Evolutionary conservation across 2,113 vertebrate genomes (phyloP).

Genomic region (Entelurus aequoreus): DNA sequence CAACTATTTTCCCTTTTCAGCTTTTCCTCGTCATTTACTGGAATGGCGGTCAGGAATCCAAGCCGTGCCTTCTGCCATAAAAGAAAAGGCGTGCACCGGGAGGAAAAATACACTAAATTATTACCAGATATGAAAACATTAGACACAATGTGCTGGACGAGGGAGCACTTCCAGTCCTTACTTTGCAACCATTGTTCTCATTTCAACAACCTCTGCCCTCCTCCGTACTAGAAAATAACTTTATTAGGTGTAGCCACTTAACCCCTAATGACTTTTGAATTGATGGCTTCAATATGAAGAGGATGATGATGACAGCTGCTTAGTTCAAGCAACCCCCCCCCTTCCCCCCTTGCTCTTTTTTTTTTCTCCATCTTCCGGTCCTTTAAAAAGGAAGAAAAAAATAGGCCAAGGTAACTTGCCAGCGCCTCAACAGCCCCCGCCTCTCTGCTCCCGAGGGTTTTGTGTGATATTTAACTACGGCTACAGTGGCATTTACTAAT

Average conservation of each 20-base stretch:
- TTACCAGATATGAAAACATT: too few species aligned
- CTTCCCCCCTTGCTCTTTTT: conserved; percentile 7
- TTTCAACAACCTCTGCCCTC: conserved; percentile 62
- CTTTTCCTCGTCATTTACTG: too few species aligned
- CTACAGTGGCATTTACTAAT: conserved; percentile 85
- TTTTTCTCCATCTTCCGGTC: conserved; percentile 29
- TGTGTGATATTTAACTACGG: conserved; percentile 83
- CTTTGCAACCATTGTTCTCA: conserved; percentile 69
- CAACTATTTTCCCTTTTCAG: too few species aligned
- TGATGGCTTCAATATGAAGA: conserved; percentile 67
- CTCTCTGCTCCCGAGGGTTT: conserved; percentile 56
- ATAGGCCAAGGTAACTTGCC: conserved; percentile 67
- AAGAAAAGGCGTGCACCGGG: too few species aligned
- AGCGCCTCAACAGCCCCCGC: conserved; percentile 10
- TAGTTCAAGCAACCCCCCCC: conserved; percentile 15
- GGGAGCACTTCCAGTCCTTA: conserved; percentile 55
- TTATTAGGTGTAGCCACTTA: conserved; percentile 82
- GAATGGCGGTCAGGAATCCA: too few species aligned
- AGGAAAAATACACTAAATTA: too few species aligned
- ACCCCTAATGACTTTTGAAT: conserved; percentile 76
- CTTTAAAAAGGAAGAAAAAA: conserved; percentile 29
- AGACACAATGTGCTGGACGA: conserved; percentile 61
- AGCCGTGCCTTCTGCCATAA: too few species aligned
- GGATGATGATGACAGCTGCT: conserved; percentile 31
- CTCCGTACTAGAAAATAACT: conserved; percentile 82